phyloP scores from a whole-genome alignment of 2,113 vertebrate genomes.

The Polypterus bichir region DNA sequence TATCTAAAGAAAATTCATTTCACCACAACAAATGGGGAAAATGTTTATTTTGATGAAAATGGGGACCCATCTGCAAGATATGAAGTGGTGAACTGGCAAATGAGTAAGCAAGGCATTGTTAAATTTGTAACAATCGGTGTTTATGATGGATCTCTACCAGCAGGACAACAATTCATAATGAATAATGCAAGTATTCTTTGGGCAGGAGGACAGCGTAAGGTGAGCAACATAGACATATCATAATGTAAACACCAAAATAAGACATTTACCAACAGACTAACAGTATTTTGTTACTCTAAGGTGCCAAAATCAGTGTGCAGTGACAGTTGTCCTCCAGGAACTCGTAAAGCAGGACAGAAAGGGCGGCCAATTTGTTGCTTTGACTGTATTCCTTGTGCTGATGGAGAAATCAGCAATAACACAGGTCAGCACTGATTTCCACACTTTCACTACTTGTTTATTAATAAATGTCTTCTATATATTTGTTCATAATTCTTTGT shows the following conservation, averaged over 20 bases:
- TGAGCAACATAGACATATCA: neutral
- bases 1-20: slow-evolving; percentile 30
- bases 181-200: slow-evolving; percentile 32
- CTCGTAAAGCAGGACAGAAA: slow-evolving; percentile 24
- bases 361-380: slow-evolving; percentile 28
- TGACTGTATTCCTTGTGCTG: slow-evolving; percentile 29
- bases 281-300: slow-evolving; percentile 2
- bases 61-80: slow-evolving; percentile 46
- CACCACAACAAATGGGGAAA: slow-evolving; percentile 43
- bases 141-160: slow-evolving; percentile 36
- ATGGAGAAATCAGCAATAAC: slow-evolving; percentile 28
- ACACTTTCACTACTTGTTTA: too few relatives aligned
- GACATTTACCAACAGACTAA: too few relatives aligned
- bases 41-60: slow-evolving; percentile 42
- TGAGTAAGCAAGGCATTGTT: slow-evolving; percentile 17
- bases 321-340: slow-evolving; percentile 25
- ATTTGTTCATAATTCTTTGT: too few relatives aligned
- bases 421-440: slow-evolving; percentile 26
- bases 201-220: slow-evolving; percentile 28
- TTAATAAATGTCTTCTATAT: too few relatives aligned
- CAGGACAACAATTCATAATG: slow-evolving; percentile 27
- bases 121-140: slow-evolving; percentile 45
- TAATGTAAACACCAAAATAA: too few relatives aligned
- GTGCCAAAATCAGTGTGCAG: slow-evolving; percentile 22
- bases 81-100: slow-evolving; percentile 51